These are phyloP conservation scores for Mya arenaria DNA, from an alignment of 1,140 invertebrate genomes.

Conservation along the genomic window DNA sequence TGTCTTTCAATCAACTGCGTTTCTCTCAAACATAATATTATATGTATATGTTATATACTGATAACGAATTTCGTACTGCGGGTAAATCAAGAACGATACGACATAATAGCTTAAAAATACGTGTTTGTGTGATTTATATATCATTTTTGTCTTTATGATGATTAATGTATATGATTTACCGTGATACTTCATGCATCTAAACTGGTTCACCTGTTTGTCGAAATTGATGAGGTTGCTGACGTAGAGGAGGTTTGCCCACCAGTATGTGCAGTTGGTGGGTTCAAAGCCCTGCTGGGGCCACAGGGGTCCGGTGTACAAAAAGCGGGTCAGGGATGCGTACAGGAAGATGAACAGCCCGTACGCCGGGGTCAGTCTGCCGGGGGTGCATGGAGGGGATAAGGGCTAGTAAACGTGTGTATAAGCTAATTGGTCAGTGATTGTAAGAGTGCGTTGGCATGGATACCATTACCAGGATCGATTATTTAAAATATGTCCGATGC, in stretches of 20 bases:
- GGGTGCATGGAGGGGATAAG: too few species aligned
- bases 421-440: background rate
- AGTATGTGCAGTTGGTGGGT: constrained; percentile 84
- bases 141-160: too few species aligned
- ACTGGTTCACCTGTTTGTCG: too few species aligned
- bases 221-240: constrained; percentile 92
- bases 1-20: too few species aligned
- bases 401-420: background rate
- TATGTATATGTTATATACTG: too few species aligned
- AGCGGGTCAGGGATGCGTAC: constrained; percentile 87
- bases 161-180: too few species aligned
- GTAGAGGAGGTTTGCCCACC: constrained; percentile 92
- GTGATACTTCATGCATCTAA: too few species aligned
- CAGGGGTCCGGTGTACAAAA: constrained; percentile 84
- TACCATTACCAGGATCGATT: background rate
- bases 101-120: too few species aligned
- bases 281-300: constrained; percentile 48
- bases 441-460: background rate
- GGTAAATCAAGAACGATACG: too few species aligned
- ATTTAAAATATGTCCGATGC: background rate
- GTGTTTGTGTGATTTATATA: too few species aligned
- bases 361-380: constrained; percentile 86
- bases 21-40: too few species aligned
- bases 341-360: constrained; percentile 91
- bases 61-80: too few species aligned